Evolutionary conservation across 2,113 vertebrate species (phyloP), one percentile per base, ranked within the genome.

Genomic region (Thunnus maccoyii): DNA sequence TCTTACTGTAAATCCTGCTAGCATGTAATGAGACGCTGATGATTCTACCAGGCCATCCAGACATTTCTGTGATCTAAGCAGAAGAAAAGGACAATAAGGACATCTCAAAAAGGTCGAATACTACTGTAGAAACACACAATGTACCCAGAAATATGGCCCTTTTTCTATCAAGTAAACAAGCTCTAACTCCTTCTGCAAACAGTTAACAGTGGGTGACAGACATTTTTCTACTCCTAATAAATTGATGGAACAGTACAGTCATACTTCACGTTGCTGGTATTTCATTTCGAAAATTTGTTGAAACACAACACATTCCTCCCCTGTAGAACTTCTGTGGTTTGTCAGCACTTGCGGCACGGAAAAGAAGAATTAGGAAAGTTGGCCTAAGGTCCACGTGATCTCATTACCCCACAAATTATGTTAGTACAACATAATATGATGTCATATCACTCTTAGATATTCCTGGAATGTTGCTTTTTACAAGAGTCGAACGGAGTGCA

Each of bases 371-470:
- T 70, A 68, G 85, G 85, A 85, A 91, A 88, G 67, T 86, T 88
- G 83, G 84, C 81, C 60, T 63, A 1, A 44, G 52, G 60, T 76
- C 61, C 3, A 10, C 70, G 72, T 84, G 85, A 90, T 91, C 83
- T 88, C 81, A 87, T 88, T 92, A 89, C 58, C 78, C 75, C 88
- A 87, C 93, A 91, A 79, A 88, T 73, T 54, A 82, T 89, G 82
- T 84, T 79, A 85, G 81, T 73, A 80, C 86, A 88, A 87, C 80
- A 85, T 78, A 72, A 75, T 76, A 84, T 88, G 85, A 92, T 88
- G 90, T 91, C 88, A 91, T 85, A 79, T 86, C 71, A 68, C 63
- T 78, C 60, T 12, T 8, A 89, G 80, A 83, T 82, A 92, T 90
- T 85, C 71, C 55, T 74, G 88, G 91, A 93, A 94, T 94, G 90